These are phyloP conservation scores for Metridium senile DNA, from an alignment of 92 coral and sea anemone genomes.

Conservation along the genomic window DNA sequence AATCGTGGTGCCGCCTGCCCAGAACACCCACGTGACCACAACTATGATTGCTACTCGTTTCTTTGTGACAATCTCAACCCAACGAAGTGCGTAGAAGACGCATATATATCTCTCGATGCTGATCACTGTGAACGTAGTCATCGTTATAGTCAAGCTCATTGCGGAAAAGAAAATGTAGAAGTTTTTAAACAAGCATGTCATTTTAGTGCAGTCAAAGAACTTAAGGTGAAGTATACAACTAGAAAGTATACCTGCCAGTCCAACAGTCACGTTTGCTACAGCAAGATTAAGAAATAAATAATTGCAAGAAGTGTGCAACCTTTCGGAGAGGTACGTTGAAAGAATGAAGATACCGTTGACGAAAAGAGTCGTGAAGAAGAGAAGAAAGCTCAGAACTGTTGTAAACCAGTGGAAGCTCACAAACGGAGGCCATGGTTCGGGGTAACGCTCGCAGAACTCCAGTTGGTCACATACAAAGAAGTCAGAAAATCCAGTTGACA, in stretches of 20 bases:
- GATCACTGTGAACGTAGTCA: conserved; percentile 9
- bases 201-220: neutral
- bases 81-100: conserved; percentile 26
- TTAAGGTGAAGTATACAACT: neutral
- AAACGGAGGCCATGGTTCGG: neutral
- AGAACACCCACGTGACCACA: neutral
- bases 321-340: neutral
- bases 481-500: neutral
- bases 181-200: conserved; percentile 11
- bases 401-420: neutral
- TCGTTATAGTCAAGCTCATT: conserved; percentile 8
- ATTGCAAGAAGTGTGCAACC: neutral
- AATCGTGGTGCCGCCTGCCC: neutral
- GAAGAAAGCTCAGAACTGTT: neutral
- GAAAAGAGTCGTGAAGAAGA: neutral
- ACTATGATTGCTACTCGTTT: neutral
- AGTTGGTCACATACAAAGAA: neutral
- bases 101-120: conserved; percentile 24
- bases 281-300: conserved; percentile 6
- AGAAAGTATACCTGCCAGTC: neutral
- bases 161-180: neutral
- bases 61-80: conserved; percentile 16
- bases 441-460: neutral
- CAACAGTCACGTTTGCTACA: neutral
- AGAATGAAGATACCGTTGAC: conserved; percentile 14